Evolutionary conservation across 2,797 vertebrate species (phyloP), one percentile per base, ranked within the genome.

Genomic region (Tenualosa thibaudeaui): DNA sequence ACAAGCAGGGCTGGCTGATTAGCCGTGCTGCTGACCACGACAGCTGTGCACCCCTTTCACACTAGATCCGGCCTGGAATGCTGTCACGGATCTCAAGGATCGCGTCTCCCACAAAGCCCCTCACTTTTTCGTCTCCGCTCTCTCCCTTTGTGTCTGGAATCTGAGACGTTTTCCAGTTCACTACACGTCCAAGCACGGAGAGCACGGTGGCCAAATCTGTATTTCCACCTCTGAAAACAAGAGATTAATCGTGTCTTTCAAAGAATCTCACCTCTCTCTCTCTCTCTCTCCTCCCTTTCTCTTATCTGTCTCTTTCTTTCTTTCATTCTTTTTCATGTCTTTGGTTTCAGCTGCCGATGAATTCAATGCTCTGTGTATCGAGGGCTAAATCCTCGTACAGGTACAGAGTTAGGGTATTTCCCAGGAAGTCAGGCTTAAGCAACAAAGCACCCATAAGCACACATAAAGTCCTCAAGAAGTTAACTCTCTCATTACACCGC

Each of bases 91-190:
- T 92, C 92, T 85, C 17, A 93, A 92, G 89, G 90, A 94, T 91
- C 88, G 91, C 85, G 88, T 86, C 92, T 91, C 90, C 92, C 91
- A 89, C 86, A 88, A 90, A 91, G 91, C 89, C 88, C 87, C 78
- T 84, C 84, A 86, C 87, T 90, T 88, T 81, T 22, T 88, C 86
- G 90, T 89, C 90, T 91, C 93, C 58, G 81, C 85, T 86, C 81
- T 86, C 24, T 13, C 81, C 84, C 50, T 93, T 93, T 93, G 92
- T 93, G 93, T 92, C 88, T 87, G 85, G 83, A 89, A 93, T 85
- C 90, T 88, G 53, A 89, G 91, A 86, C 85, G 92, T 83, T 90
- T 96, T 95, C 91, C 90, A 86, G 93, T 92, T 93, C 92, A 94
- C 87, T 91, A 91, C 93, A 88, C 91, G 92, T 90, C 89, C 88